Conservation (phyloP, 1,140 invertebrate genomes). For the Lepidotrigona ventralis region DNA sequence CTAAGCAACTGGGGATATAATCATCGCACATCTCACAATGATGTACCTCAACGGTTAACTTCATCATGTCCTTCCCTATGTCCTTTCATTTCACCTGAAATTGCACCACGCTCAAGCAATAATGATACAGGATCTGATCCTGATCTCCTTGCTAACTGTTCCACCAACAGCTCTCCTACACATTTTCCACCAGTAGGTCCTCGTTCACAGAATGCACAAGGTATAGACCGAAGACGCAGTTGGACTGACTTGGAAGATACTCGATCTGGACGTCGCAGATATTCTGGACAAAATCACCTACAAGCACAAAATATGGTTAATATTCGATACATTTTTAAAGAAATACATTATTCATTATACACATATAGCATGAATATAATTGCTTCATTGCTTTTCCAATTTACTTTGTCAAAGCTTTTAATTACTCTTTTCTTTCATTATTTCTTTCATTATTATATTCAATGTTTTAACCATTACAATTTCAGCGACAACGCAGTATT, state of each 20-base stretch:
- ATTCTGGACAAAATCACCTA: constrained; percentile 75
- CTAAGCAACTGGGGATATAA: constrained; percentile 77
- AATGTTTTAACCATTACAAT: constrained; percentile 41
- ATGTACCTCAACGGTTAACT: constrained; percentile 82
- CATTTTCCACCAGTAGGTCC: constrained; percentile 72
- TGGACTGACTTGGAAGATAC: constrained; percentile 89
- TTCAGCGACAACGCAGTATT: constrained; percentile 78
- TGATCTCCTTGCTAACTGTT: constrained; percentile 77
- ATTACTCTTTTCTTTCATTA: not conserved
- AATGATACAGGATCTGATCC: constrained; percentile 79
- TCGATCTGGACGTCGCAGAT: constrained; percentile 73
- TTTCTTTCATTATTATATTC: not conserved
- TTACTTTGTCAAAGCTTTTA: constrained; percentile 34
- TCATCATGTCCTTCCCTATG: constrained; percentile 88
- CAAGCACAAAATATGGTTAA: constrained; percentile 78
- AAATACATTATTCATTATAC: constrained; percentile 19
- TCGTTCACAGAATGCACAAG: constrained; percentile 71
- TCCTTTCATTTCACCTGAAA: constrained; percentile 63
- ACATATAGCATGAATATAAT: constrained; percentile 40
- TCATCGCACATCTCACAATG: constrained; percentile 67
- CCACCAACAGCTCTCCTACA: constrained; percentile 80
- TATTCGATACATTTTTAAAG: constrained; percentile 41
- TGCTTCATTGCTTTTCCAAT: constrained; percentile 44
- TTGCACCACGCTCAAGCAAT: constrained; percentile 64
- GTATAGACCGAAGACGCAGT: constrained; percentile 84